Evolutionary conservation across 1,140 invertebrate genomes (phyloP), one percentile per base, ranked within the genome.

Genomic region (Microvelia longipes): DNA sequence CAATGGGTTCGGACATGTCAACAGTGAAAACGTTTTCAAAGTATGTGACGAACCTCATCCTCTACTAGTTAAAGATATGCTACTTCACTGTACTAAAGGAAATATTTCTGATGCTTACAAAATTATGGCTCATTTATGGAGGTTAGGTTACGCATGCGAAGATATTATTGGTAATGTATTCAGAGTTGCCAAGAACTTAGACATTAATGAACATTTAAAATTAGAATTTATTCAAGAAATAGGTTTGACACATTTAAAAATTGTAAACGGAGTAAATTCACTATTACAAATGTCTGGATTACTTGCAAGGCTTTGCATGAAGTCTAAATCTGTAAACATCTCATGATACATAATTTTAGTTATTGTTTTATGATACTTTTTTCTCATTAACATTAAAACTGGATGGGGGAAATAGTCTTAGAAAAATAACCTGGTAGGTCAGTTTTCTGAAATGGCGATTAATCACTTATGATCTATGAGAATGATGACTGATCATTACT

Each of bases 41-140:
- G 96, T 99, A 19, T 99, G 98, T 79, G 98, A 99, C 82, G 96
- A 99, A 79, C 97, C 98, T 0, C 96, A 99, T 84, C 98, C 98
- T 5, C 82, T 97, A 71, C 78, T 96, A 0, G 88, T 99, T 13
- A 91, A 92, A 80, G 87, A 91, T 73, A 98, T 99, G 94, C 81
- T 99, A 67, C 85, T 92, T 69, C 84, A 87, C 75, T 99, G 95
- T 81, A 81, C 84, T 0, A 79, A 88, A 66, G 88, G 88, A 60
- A 87, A 98, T 73, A 90, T 98, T 72, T 87, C 90, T 69, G 89
- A 91, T 75, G 92, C 95, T 1, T 96, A 92, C 76, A 90, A 90
- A 80, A 88, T 94, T 29, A 85, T 98, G 76, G 83, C 87, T 15
- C 89, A 94, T 78, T 81, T 98, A 26, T 96, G 92, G 89, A 89